These are phyloP conservation scores for Athalia circularis DNA, from an alignment of 2,888 invertebrate species.

Conservation along the genomic window DNA sequence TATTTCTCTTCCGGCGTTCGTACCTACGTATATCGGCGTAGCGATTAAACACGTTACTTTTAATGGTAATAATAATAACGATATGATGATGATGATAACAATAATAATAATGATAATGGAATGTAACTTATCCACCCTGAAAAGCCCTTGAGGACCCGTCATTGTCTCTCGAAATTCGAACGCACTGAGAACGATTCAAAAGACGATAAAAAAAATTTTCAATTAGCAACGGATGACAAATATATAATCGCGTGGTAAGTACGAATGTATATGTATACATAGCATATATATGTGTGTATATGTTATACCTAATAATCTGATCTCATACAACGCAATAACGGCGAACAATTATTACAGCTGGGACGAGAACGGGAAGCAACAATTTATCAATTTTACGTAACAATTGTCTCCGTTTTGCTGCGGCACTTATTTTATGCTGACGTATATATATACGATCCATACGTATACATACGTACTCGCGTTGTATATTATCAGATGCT, in stretches of 20 bases:
- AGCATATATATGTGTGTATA: neutral
- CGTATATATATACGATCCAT: neutral
- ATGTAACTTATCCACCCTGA: slow-evolving; percentile 21
- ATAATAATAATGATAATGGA: neutral
- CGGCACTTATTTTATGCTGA: neutral
- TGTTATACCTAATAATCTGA: neutral
- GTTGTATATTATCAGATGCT: slow-evolving; percentile 14
- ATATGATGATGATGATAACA: too few species aligned
- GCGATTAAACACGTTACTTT: too few species aligned
- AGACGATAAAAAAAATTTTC: too few species aligned
- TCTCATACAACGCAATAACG: slow-evolving; percentile 3
- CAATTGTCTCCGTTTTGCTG: slow-evolving; percentile 11
- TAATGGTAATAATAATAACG: too few species aligned
- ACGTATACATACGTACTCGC: neutral
- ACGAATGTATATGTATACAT: neutral
- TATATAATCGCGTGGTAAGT: neutral
- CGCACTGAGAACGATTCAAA: too few species aligned
- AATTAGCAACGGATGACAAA: too few species aligned
- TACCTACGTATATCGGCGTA: neutral
- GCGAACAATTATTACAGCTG: neutral
- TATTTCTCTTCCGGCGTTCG: slow-evolving; percentile 26
- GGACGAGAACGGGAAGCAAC: slow-evolving; percentile 4
- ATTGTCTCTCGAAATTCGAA: too few species aligned
- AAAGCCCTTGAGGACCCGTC: neutral
- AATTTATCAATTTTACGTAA: slow-evolving; percentile 34